A percentile compares a stretch with the other conserved stretches of the same genome.
Conservation (phyloP, 2,113 vertebrate genomes). For the Toxotes jaculatrix region DNA sequence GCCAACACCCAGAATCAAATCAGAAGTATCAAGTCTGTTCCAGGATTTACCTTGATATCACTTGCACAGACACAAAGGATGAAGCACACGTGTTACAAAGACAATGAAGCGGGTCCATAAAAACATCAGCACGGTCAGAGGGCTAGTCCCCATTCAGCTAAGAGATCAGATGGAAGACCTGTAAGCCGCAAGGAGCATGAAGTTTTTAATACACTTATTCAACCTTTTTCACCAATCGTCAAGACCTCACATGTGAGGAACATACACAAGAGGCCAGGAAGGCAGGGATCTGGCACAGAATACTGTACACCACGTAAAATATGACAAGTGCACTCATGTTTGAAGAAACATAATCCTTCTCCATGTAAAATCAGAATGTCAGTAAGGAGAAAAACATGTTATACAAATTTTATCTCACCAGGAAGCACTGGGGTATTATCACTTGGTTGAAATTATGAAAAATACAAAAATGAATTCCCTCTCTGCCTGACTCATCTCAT, state of each 20-base stretch:
- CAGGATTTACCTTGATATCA: background rate
- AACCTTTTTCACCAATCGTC: constrained; percentile 23
- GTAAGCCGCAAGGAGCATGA: constrained; percentile 17
- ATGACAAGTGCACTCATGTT: constrained; percentile 58
- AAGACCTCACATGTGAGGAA: constrained; percentile 24
- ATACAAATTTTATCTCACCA: constrained; percentile 17
- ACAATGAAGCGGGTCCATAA: background rate
- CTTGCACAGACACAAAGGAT: background rate
- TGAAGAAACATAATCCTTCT: constrained; percentile 51
- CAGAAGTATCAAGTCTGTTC: background rate
- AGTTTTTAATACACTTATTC: constrained; percentile 27
- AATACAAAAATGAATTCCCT: constrained; percentile 40
- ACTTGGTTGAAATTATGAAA: constrained; percentile 46
- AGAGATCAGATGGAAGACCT: background rate
- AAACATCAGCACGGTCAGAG: constrained; percentile 10
- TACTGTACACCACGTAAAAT: constrained; percentile 43
- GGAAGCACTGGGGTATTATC: constrained; percentile 12
- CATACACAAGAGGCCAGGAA: constrained; percentile 17
- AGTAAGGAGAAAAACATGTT: constrained; percentile 22
- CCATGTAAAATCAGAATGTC: constrained; percentile 41
- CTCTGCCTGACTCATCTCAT: constrained; percentile 50
- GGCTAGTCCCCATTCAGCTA: constrained; percentile 14
- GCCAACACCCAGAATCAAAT: background rate
- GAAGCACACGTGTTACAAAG: background rate
- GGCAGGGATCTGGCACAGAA: constrained; percentile 44